Base-by-base conservation (phyloP, 2,797 vertebrate species). In the Sebastes matsubarae region DNA sequence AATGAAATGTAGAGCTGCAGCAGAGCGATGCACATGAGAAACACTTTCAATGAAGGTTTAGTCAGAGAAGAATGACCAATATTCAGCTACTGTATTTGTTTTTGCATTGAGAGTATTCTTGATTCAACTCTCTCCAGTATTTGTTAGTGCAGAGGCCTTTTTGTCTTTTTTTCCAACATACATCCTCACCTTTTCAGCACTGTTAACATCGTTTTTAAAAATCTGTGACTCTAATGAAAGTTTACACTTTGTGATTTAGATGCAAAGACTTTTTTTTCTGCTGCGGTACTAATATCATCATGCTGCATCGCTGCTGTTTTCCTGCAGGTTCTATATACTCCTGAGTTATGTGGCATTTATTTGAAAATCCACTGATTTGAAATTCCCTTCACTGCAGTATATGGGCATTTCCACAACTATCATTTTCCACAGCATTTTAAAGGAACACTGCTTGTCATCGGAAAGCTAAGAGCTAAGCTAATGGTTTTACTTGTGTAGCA, bases 311-410 rank as follows among this genome's bases (percentile, higher is more conserved):
- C 74, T 66, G 71, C 81, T 77, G 82, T 76, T 89, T 85, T 71
- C 61, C 75, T 80, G 81, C 72, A 64, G 52, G 50, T 81, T 76
- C 79, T 63, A 38, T 78, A 70, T 34, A 73, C 69, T 83, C 75
- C 34, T 83, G 80, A 93, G 85, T 92, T 91, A 91, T 89, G 85
- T 82, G 81, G 75, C 89, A 88, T 90, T 93, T 94, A 93, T 93
- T 91, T 92, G 87, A 89, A 91, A 93, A 86, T 79, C 72, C 78
- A 76, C 29, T 92, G 87, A 92, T 91, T 92, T 91, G 85, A 90
- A 89, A 84, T 88, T 84, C 89, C 75, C 81, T 74, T 82, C 70
- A 52, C 75, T 84, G 79, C 81, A 75, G 82, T 34, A 24, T 32
- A 72, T 11, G 74, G 82, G 63, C 79, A 75, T 90, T 93, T 92